Evolutionary conservation across 2,888 invertebrate genomes (phyloP).

Genomic region (Emmelina monodactyla): DNA sequence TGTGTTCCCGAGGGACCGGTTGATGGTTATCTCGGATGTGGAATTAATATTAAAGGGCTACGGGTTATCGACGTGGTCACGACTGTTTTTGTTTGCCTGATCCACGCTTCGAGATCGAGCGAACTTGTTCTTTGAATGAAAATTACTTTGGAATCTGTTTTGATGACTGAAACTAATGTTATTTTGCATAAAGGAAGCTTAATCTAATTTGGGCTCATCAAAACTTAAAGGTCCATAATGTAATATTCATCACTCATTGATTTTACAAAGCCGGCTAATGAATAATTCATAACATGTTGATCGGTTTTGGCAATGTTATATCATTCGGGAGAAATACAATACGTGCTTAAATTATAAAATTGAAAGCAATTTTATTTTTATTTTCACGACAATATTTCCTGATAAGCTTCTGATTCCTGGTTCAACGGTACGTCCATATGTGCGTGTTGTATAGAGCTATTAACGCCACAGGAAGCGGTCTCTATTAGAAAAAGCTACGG

Average conservation of each 20-base stretch:
- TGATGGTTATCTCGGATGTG: conserved; percentile 31
- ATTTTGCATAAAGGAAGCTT: too few species aligned
- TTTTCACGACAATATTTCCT: too few species aligned
- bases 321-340: not conserved
- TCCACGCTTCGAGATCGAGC: not conserved
- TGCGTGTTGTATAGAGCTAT: conserved; percentile 34
- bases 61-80: conserved; percentile 6
- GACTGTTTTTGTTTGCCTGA: conserved; percentile 1
- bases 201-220: too few species aligned
- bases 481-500: conserved; percentile 55
- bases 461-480: conserved; percentile 54
- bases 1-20: conserved; percentile 38
- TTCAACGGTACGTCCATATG: not conserved
- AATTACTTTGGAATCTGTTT: too few species aligned
- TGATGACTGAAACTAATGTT: too few species aligned
- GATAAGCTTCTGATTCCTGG: too few species aligned
- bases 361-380: too few species aligned
- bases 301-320: conserved; percentile 1
- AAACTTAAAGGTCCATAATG: too few species aligned
- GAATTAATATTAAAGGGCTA: conserved; percentile 19
- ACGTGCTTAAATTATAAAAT: too few species aligned
- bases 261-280: too few species aligned
- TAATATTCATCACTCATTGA: too few species aligned
- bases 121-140: too few species aligned
- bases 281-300: not conserved